These are phyloP conservation scores for Diplodus sargus DNA, from an alignment of 2,797 vertebrate species.

Conservation along the genomic window DNA sequence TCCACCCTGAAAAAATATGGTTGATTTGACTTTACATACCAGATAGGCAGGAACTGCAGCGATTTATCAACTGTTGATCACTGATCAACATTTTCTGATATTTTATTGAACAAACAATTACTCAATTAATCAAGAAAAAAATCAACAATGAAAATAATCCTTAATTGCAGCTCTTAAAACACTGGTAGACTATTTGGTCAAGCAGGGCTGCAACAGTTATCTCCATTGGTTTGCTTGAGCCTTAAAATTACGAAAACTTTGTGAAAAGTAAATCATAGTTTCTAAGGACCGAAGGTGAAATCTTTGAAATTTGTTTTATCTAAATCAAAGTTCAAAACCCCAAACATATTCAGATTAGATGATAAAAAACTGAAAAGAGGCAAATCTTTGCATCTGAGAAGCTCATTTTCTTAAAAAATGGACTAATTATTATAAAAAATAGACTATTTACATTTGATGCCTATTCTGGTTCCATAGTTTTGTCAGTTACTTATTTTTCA, in stretches of 20 bases:
- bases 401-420: not conserved
- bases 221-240: not conserved
- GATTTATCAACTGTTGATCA: not conserved
- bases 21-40: not conserved
- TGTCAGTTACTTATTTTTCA: not conserved
- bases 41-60: not conserved
- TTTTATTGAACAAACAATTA: too few species aligned
- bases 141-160: too few species aligned
- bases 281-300: not conserved
- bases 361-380: not conserved
- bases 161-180: too few species aligned
- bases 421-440: too few species aligned
- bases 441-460: too few species aligned
- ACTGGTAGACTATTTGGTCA: not conserved
- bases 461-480: not conserved
- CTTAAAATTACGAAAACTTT: not conserved
- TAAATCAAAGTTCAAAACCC: not conserved
- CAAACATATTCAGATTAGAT: not conserved
- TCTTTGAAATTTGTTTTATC: not conserved
- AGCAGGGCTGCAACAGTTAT: not conserved
- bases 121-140: too few species aligned
- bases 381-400: not conserved
- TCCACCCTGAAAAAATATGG: conserved; percentile 83
- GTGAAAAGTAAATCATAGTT: not conserved
- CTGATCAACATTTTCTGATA: not conserved